Evolutionary conservation across 2,113 vertebrate genomes (phyloP).

Genomic region (Orientallactaga bullata): DNA sequence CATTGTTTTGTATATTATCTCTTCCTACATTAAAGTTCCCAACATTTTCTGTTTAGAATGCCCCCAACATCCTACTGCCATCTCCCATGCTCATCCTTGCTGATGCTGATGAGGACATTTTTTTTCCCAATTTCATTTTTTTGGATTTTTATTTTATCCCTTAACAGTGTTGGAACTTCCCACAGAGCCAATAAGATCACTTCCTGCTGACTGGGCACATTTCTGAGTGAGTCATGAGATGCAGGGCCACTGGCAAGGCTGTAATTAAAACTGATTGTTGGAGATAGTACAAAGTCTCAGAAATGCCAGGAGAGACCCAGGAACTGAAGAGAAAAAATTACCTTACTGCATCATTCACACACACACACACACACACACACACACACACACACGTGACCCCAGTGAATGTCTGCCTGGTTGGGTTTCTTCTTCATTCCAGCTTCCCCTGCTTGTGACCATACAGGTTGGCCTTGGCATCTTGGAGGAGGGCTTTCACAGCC

Average conservation of each 20-base stretch:
- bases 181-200: slow-evolving; percentile 48
- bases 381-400: accelerated
- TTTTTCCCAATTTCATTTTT: neutral
- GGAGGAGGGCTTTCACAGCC: no score
- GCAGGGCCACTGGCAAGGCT: neutral
- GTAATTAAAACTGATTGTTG: slow-evolving; percentile 49
- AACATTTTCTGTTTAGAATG: neutral
- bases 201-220: slow-evolving; percentile 43
- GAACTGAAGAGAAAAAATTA: neutral
- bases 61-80: no score
- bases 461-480: neutral
- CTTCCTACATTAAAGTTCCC: neutral
- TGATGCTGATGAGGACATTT: slow-evolving; percentile 19
- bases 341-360: neutral
- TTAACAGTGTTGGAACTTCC: slow-evolving; percentile 24
- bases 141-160: neutral
- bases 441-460: neutral
- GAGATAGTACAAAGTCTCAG: slow-evolving; percentile 14
- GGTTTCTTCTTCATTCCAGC: neutral
- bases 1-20: neutral
- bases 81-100: neutral
- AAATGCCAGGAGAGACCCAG: slow-evolving; percentile 22
- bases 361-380: no score
- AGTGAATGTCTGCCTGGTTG: neutral
- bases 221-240: neutral